phyloP scores from a whole-genome alignment of 2,888 invertebrate genomes.

The Dastarcus helophoroides region DNA sequence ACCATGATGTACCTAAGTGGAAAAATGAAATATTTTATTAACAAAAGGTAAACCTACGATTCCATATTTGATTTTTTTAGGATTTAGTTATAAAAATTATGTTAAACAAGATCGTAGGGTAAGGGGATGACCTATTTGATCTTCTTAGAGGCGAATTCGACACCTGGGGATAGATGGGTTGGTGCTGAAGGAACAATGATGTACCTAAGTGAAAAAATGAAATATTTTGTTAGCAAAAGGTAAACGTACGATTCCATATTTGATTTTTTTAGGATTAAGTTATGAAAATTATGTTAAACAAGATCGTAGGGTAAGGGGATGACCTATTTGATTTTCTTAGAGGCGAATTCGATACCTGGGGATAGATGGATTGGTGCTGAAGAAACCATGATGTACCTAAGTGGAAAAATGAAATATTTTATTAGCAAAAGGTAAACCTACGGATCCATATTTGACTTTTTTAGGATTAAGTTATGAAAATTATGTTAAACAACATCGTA shows the following conservation, averaged over 20 bases:
- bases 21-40: no score
- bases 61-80: no score
- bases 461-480: constrained; percentile 6
- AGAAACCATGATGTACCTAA: constrained; percentile 39
- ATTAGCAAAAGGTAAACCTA: no score
- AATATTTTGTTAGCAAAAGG: no score
- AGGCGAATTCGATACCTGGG: constrained; percentile 26
- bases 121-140: constrained; percentile 33
- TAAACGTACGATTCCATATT: no score
- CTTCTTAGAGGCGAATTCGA: constrained; percentile 24
- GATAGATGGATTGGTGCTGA: constrained; percentile 36
- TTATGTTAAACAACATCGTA: constrained; percentile 18
- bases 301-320: constrained; percentile 33
- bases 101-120: constrained; percentile 25
- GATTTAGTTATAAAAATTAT: constrained; percentile 4
- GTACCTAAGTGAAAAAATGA: no score
- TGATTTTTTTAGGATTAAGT: constrained; percentile 6
- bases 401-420: no score
- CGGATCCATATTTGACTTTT: no score
- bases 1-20: constrained; percentile 38
- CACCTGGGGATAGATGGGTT: constrained; percentile 33
- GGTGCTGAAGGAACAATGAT: constrained; percentile 38
- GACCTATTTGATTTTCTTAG: constrained; percentile 26
- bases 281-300: constrained; percentile 11
- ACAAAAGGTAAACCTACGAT: no score